A percentile compares a stretch with the other conserved stretches of the same genome.
These are phyloP conservation scores for Donacobius atricapilla DNA, from an alignment of 2,113 vertebrate genomes.

Conservation along the genomic window DNA sequence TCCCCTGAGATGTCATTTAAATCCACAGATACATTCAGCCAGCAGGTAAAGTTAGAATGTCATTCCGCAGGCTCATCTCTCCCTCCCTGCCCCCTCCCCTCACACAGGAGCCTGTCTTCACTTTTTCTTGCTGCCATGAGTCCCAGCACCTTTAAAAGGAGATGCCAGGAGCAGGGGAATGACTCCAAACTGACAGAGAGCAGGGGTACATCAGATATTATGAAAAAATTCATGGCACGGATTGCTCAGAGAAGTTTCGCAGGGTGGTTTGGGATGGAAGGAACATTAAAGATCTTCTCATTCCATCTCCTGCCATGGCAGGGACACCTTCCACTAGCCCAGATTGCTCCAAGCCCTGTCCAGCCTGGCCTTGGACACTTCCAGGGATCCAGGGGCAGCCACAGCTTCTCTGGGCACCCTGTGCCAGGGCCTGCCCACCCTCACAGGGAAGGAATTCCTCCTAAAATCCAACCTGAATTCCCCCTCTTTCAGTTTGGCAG, in stretches of 20 bases:
- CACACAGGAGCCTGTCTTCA: not conserved
- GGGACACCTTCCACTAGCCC: accelerated
- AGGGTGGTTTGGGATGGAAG: not conserved
- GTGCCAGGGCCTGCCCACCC: not conserved
- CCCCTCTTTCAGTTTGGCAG: not conserved
- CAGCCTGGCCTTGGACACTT: accelerated
- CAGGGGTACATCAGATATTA: not conserved
- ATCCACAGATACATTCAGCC: constrained; percentile 68
- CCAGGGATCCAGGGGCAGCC: not conserved
- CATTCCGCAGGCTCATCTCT: constrained; percentile 57
- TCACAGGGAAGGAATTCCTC: not conserved
- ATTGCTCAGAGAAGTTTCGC: not conserved
- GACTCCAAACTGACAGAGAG: not conserved
- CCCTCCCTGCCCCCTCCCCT: not conserved
- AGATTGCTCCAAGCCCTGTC: accelerated
- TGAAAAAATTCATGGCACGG: not conserved
- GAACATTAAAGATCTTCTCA: not conserved
- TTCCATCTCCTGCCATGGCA: not conserved
- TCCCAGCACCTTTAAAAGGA: constrained; percentile 4
- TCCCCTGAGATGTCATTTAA: constrained; percentile 87
- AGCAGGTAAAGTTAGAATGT: constrained; percentile 52
- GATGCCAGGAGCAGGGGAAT: not conserved
- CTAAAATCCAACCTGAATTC: not conserved
- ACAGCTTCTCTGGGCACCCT: not conserved
- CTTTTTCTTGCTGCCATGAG: not conserved